A percentile compares a stretch with the other conserved stretches of the same genome.
These are phyloP conservation scores for Fregetta grallaria DNA, from an alignment of 2,113 vertebrate species.

Conservation along the genomic window DNA sequence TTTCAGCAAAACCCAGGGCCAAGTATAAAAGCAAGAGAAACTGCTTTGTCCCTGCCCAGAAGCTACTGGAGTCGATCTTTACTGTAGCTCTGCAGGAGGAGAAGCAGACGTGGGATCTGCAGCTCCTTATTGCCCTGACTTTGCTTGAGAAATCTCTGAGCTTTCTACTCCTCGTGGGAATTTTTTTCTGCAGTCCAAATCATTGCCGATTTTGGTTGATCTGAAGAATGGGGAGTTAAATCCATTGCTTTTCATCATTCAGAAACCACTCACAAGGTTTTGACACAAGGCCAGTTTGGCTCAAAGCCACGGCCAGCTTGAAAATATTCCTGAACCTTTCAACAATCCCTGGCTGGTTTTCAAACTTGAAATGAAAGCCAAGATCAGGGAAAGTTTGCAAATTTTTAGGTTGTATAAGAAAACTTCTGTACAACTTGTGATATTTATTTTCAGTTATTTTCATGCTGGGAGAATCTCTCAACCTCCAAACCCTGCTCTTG, in stretches of 20 bases:
- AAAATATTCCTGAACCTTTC: slow-evolving; percentile 57
- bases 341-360: slow-evolving; percentile 55
- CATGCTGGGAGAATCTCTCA: background rate
- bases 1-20: background rate
- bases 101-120: background rate
- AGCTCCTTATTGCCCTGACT: background rate
- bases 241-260: slow-evolving; percentile 46
- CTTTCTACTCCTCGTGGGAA: background rate
- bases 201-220: background rate
- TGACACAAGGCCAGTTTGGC: slow-evolving; percentile 45
- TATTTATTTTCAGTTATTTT: slow-evolving; percentile 7
- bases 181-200: background rate
- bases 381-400: slow-evolving; percentile 34
- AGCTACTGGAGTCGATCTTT: background rate
- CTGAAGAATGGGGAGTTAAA: background rate
- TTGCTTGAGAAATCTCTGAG: background rate
- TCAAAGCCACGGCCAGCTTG: background rate
- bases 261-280: slow-evolving; percentile 50
- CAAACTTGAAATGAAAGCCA: slow-evolving; percentile 42
- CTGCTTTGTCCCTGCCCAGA: background rate
- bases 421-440: background rate
- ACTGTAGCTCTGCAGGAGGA: background rate
- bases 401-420: background rate
- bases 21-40: background rate
- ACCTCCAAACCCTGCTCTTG: background rate